Conservation (phyloP, 2,888 invertebrate species). For the Cryptus armator region DNA sequence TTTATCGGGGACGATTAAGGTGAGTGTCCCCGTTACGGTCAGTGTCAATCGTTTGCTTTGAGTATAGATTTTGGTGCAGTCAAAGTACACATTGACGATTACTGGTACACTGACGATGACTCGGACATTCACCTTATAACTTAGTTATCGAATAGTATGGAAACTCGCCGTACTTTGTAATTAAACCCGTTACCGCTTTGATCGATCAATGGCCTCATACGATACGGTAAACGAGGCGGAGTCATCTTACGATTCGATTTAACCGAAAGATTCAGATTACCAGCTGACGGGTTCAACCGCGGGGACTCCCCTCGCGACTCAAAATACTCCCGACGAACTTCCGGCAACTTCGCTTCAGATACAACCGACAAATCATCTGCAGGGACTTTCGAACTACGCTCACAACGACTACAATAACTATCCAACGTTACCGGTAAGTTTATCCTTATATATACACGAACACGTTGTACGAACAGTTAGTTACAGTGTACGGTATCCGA, state of each 20-base stretch:
- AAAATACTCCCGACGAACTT: slow-evolving; percentile 83
- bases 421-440: slow-evolving; percentile 83
- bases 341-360: slow-evolving; percentile 80
- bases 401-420: slow-evolving; percentile 84
- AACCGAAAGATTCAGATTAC: slow-evolving; percentile 89
- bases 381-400: slow-evolving; percentile 80
- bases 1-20: too few species aligned
- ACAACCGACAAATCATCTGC: slow-evolving; percentile 82
- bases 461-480: background rate
- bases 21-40: too few species aligned
- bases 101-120: too few species aligned
- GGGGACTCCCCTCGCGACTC: slow-evolving; percentile 88
- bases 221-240: slow-evolving; percentile 21
- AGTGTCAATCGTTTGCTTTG: too few species aligned
- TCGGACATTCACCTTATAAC: background rate
- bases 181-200: background rate
- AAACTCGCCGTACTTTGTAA: background rate
- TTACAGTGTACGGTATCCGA: background rate
- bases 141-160: background rate
- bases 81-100: too few species aligned
- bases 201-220: background rate
- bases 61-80: too few species aligned
- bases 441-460: background rate
- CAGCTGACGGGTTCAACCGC: slow-evolving; percentile 89
- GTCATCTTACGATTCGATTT: slow-evolving; percentile 61